phyloP scores from a whole-genome alignment of 2,888 invertebrate species.

The Chaetoderma sp. region DNA sequence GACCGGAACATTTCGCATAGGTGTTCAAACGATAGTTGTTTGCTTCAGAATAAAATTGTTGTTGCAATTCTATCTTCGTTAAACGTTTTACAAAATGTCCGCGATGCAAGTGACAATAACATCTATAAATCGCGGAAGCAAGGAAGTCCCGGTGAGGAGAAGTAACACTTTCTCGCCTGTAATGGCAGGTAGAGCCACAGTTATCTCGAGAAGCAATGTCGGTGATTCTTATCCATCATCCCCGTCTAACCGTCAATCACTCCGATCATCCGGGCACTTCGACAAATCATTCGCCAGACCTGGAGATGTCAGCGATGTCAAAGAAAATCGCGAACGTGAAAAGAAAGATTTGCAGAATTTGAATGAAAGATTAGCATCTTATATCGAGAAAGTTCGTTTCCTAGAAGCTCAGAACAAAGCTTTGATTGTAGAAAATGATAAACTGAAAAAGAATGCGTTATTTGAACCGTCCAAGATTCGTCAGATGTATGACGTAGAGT shows the following conservation, averaged over 20 bases:
- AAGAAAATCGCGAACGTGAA: constrained; percentile 69
- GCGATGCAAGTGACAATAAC: no score
- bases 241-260: neutral
- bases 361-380: constrained; percentile 71
- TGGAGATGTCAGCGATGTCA: constrained; percentile 69
- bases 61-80: no score
- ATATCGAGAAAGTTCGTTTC: constrained; percentile 71
- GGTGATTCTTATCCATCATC: neutral
- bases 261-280: no score
- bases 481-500: constrained; percentile 69
- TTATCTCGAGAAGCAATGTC: neutral
- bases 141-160: no score
- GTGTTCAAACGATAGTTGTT: no score
- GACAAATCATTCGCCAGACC: no score
- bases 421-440: constrained; percentile 60
- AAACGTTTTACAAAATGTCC: no score
- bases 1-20: no score
- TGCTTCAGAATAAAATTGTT: no score
- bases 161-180: neutral
- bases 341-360: constrained; percentile 72
- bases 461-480: constrained; percentile 61
- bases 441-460: constrained; percentile 50
- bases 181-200: neutral
- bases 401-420: constrained; percentile 66
- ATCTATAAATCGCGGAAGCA: no score